Evolutionary conservation across 1,140 invertebrate species (phyloP), one percentile per base, ranked within the genome.

Genomic region (Drosophila setifemur): DNA sequence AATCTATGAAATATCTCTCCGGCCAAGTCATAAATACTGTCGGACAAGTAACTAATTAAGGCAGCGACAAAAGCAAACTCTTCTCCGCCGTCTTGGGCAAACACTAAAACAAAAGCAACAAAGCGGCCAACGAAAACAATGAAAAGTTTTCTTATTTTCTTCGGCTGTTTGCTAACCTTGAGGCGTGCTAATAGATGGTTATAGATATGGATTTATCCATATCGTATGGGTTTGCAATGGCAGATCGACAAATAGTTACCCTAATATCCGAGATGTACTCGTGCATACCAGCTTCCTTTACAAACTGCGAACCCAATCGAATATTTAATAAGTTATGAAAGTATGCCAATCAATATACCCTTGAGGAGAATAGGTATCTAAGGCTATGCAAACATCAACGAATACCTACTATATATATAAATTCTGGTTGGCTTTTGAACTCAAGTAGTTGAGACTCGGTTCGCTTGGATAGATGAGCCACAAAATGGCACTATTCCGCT

Each of bases 161-260:
- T 44, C 44, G 11, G 2, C 43, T 69, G 61, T 63, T 78, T 73
- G 50, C 14, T 12, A 78, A 79, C 75, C 69, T 79, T 73, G 70
- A 53, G 29, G 39, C 42, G 42, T 58, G 58, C 73, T 71, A 77
- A 77, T 71, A 50, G 60, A 64, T 23, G 43, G 42, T 60, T 47
- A 71, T 71, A 72, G 57, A 74, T 69, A 63, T 63, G 29, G 52
- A 43, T 52, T 73, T 47, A 49, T 43, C 21, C 21, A 2, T 23
- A 23, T 5, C 21, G 5, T 23, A 5, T 23, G 2, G 21, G 21
- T 23, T n/a, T n/a, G n/a, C n/a, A n/a, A n/a, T n/a, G n/a, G n/a
- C n/a, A n/a, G n/a, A n/a, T n/a, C 57, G 26, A 14, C 2, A 0
- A 1, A 2, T 3, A 1, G 8, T 0, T 58, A 58, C 57, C 52